Evolutionary conservation across 2,113 vertebrate species (phyloP).

Genomic region (Hippocampus zosterae): DNA sequence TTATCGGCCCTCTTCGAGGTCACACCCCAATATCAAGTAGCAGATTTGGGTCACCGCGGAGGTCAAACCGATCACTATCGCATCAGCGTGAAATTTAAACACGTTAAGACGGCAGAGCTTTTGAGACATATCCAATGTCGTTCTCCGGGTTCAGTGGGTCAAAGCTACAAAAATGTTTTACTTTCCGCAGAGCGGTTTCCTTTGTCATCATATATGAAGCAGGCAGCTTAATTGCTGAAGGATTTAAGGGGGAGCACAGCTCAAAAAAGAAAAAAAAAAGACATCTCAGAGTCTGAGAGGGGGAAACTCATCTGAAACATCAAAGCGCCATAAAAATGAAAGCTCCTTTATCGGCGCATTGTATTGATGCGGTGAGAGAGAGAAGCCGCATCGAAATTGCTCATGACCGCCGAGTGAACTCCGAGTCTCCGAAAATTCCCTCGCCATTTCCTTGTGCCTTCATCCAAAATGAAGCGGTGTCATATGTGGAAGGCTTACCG

Average conservation of each 20-base stretch:
- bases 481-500: conserved; percentile 40
- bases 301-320: conserved; percentile 12
- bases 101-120: neutral
- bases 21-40: conserved; percentile 24
- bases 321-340: conserved; percentile 23
- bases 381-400: neutral
- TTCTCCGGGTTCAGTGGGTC: conserved; percentile 22
- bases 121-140: conserved; percentile 36
- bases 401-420: conserved; percentile 11
- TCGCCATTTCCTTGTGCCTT: neutral
- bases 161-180: conserved; percentile 16
- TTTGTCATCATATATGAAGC: neutral
- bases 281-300: conserved; percentile 10
- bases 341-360: conserved; percentile 1
- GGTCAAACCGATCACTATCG: conserved; percentile 28
- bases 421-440: neutral
- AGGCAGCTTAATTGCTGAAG: conserved; percentile 4
- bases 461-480: neutral
- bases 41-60: conserved; percentile 11
- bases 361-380: neutral
- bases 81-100: conserved; percentile 25
- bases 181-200: neutral
- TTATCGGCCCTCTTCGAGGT: conserved; percentile 6
- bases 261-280: neutral
- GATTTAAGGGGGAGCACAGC: neutral